phyloP scores from a whole-genome alignment of 2,113 vertebrate species.

The Hyperoodon ampullatus region DNA sequence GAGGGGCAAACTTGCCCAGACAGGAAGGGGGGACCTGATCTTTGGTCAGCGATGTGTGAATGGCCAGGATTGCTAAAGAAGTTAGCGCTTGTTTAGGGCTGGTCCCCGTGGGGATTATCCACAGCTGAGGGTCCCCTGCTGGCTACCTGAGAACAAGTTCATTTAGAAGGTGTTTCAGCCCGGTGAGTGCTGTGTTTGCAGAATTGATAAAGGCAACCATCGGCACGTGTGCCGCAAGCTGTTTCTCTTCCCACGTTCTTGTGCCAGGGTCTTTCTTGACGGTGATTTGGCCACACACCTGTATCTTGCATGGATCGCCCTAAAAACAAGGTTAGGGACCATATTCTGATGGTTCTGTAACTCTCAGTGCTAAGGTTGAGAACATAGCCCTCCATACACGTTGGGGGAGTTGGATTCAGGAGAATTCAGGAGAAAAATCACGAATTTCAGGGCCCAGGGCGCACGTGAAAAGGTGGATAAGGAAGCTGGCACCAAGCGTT shows the following conservation, averaged over 20 bases:
- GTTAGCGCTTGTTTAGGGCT: neutral
- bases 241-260: neutral
- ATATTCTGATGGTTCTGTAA: neutral
- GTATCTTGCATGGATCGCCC: neutral
- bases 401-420: neutral
- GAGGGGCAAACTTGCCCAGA: neutral
- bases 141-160: neutral
- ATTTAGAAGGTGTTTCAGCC: neutral
- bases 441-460: neutral
- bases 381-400: rapidly evolving
- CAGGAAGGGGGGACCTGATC: neutral
- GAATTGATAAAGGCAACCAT: neutral
- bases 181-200: neutral
- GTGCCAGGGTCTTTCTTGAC: neutral
- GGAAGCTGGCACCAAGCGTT: neutral
- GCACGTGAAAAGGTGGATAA: no score
- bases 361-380: neutral
- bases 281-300: neutral
- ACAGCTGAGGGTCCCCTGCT: neutral
- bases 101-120: rapidly evolving
- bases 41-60: neutral
- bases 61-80: neutral
- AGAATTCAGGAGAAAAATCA: neutral
- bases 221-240: neutral
- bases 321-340: neutral